Percentiles rank a stretch among this genome's conserved stretches.
Evolutionary conservation across 2,888 invertebrate genomes (phyloP).

Genomic region (Lucinisca nassula): DNA sequence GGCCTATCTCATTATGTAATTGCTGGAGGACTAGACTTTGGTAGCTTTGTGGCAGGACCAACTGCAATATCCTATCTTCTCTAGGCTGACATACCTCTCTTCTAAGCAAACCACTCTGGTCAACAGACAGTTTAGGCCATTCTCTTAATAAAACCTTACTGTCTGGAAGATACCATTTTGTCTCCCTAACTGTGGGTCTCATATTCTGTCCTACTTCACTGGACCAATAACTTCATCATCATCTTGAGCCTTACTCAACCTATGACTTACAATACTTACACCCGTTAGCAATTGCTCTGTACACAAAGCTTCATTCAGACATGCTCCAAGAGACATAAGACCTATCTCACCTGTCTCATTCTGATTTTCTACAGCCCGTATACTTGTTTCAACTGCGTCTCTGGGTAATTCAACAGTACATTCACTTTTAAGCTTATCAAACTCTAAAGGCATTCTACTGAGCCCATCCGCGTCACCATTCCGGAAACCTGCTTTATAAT

Average conservation of each 20-base stretch:
- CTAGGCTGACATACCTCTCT: neutral
- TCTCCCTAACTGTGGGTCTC: neutral
- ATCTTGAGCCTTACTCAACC: neutral
- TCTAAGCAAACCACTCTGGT: neutral
- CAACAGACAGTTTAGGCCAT: slow-evolving; percentile 8
- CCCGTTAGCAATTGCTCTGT: neutral
- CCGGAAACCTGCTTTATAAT: slow-evolving; percentile 23
- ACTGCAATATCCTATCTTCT: slow-evolving; percentile 20
- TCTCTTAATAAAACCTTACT: slow-evolving; percentile 1
- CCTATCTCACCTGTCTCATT: neutral
- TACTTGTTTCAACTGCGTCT: neutral
- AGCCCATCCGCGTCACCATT: slow-evolving; percentile 39
- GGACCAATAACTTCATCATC: neutral
- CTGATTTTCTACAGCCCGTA: neutral
- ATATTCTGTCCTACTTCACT: neutral
- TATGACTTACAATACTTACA: neutral
- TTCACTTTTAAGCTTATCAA: neutral
- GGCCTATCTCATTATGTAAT: slow-evolving; percentile 66
- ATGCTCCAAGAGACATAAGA: neutral
- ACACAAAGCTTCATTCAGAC: neutral
- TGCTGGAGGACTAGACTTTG: slow-evolving; percentile 10
- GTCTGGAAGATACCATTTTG: neutral
- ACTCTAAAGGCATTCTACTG: slow-evolving; percentile 29
- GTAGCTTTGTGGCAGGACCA: slow-evolving; percentile 46
- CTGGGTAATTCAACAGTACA: neutral